Evolutionary conservation across 2,797 vertebrate species (phyloP), one percentile per base, ranked within the genome.

Genomic region (Decapterus maruadsi): DNA sequence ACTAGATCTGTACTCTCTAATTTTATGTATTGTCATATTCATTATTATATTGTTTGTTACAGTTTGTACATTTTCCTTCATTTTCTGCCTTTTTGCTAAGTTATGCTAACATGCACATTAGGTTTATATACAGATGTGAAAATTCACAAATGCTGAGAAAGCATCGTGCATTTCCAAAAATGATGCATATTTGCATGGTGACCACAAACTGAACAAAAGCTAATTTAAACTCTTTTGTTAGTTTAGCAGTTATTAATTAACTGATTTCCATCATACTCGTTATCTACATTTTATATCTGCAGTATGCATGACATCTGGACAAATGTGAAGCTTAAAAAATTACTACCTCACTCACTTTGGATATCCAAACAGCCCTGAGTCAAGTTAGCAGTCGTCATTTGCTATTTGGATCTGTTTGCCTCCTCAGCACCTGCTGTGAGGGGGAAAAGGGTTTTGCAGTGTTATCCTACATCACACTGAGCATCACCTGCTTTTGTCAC

Each of bases 391-490:
- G 22, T 14, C 48, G n/a, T 14, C 51, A 64, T 48, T 46, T 26
- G 76, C 51, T 54, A 72, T 76, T 77, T 79, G 20, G 78, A 70
- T 80, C 8, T 7, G 53, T 76, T 75, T 81, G 45, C 79, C 54
- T 73, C 55, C 60, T 48, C 63, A 69, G 56, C 61, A 87, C 79
- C 87, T 85, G 82, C 70, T 72, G 55, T 31, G 67, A 43, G 36
- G 4, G 29, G n/a, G 19, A 40, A 67, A 59, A 53, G 51, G 11
- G 22, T 62, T 58, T 40, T 62, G 61, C 75, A 79, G 48, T 59
- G 22, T 64, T 46, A 59, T 68, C 50, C 84, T 82, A 68, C 70
- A 80, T 81, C 70, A 81, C 77, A 73, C 46, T 80, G 84, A 83
- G 31, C 62, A 64, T 69, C 54, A 59, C 29, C 64, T 38, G 26